phyloP scores from a whole-genome alignment of 2,888 invertebrate genomes.

The Drosophila macrothrix region DNA sequence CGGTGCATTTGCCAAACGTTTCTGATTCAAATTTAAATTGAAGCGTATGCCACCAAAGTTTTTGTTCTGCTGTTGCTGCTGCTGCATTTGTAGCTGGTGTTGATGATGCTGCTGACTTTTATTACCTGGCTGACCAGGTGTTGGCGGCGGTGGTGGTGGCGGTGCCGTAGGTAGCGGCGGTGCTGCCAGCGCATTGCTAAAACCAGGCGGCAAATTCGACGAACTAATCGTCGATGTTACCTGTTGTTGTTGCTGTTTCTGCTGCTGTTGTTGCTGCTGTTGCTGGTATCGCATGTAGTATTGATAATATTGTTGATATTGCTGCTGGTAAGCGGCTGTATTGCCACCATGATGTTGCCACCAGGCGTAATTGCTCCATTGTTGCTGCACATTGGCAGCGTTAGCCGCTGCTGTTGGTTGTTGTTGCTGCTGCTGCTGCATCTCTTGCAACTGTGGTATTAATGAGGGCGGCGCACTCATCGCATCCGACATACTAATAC shows the following conservation, averaged over 20 bases:
- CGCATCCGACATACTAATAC: constrained; percentile 75
- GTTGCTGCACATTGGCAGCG: constrained; percentile 58
- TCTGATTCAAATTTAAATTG: constrained; percentile 86
- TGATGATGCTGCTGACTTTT: constrained; percentile 46
- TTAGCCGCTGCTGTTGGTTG: constrained; percentile 59
- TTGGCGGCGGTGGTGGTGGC: constrained; percentile 84
- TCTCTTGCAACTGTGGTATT: constrained; percentile 83
- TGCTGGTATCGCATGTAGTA: constrained; percentile 82
- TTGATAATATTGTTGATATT: constrained; percentile 83
- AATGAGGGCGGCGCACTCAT: constrained; percentile 77
- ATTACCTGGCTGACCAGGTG: constrained; percentile 71
- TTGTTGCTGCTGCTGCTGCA: constrained; percentile 77
- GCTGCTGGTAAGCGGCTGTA: constrained; percentile 73
- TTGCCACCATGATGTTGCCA: constrained; percentile 67
- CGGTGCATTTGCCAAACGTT: constrained; percentile 81
- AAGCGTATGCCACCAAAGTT: constrained; percentile 87
- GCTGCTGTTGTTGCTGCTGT: constrained; percentile 49
- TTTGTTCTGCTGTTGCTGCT: constrained; percentile 69
- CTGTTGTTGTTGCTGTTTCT: constrained; percentile 64
- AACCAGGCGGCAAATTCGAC: constrained; percentile 86
- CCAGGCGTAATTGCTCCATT: constrained; percentile 74
- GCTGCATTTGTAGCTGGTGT: constrained; percentile 51
- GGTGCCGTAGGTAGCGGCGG: constrained; percentile 88
- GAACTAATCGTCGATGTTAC: constrained; percentile 76
- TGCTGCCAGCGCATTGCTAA: constrained; percentile 84